Percentiles rank a stretch among this genome's conserved stretches.
Conservation (phyloP, 2,113 vertebrate genomes). For the Coregonus clupeaformis region DNA sequence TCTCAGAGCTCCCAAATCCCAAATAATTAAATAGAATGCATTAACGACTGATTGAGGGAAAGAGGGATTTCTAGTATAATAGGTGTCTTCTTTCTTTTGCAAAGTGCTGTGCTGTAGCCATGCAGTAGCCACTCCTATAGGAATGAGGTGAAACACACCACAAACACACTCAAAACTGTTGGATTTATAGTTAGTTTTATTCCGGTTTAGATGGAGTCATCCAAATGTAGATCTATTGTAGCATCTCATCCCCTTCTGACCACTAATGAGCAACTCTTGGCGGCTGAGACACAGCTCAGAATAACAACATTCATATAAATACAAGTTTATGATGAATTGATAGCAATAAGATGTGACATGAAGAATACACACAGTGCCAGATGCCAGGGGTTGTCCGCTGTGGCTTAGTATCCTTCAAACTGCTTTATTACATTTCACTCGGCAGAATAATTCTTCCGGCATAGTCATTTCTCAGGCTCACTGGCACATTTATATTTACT, state of each 20-base stretch:
- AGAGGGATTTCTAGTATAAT: neutral
- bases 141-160: neutral
- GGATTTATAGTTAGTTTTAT: neutral
- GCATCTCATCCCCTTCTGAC: too few species aligned
- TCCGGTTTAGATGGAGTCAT: neutral
- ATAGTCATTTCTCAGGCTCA: slow-evolving; percentile 9
- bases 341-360: slow-evolving; percentile 24
- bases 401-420: slow-evolving; percentile 34
- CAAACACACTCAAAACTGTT: neutral
- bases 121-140: too few species aligned
- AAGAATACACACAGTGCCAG: slow-evolving; percentile 27
- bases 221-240: too few species aligned
- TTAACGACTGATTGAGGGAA: neutral
- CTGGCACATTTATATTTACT: slow-evolving; percentile 1
- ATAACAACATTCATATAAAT: slow-evolving; percentile 44
- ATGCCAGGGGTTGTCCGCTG: slow-evolving; percentile 19
- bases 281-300: slow-evolving; percentile 13
- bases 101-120: too few species aligned
- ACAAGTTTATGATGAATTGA: slow-evolving; percentile 30
- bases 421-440: slow-evolving; percentile 38
- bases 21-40: neutral
- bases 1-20: neutral
- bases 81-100: too few species aligned
- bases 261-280: too few species aligned
- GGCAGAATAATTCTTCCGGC: slow-evolving; percentile 28